These are phyloP conservation scores for Montipora cactus DNA, from an alignment of 64 coral and sea anemone species.

Conservation along the genomic window DNA sequence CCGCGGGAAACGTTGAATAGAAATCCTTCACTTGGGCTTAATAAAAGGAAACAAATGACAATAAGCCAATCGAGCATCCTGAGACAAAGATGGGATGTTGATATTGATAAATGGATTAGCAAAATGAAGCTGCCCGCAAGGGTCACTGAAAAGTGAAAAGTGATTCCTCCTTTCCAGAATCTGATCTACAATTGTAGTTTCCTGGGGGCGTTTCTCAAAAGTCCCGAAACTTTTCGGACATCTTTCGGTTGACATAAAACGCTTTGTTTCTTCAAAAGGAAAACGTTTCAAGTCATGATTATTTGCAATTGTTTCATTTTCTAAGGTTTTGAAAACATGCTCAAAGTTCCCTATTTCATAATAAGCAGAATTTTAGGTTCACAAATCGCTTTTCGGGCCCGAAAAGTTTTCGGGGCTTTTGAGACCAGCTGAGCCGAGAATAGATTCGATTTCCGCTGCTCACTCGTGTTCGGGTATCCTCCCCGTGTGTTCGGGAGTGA, in stretches of 20 bases:
- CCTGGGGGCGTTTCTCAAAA: no score
- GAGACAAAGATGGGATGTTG: neutral
- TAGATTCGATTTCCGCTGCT: no score
- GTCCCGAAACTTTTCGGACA: no score
- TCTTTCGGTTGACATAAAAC: no score
- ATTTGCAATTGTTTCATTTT: neutral
- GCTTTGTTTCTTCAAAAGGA: no score
- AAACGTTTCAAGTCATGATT: neutral
- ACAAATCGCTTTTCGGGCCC: no score
- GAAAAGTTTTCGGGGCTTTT: no score
- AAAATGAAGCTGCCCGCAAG: neutral
- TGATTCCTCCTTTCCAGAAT: neutral
- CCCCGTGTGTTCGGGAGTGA: no score
- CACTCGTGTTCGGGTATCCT: no score
- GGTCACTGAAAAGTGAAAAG: neutral
- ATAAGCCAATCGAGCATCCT: neutral
- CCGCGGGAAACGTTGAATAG: slow-evolving; percentile 1
- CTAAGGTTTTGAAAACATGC: neutral
- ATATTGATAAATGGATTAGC: neutral
- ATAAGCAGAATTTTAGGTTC: no score
- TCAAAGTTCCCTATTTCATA: neutral
- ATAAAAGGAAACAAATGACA: neutral
- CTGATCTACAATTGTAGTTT: neutral
- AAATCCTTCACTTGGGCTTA: neutral
- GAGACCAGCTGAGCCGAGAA: neutral